Percentiles rank a stretch among this genome's conserved stretches.
These are phyloP conservation scores for Hyperopisus bebe DNA, from an alignment of 2,113 vertebrate genomes.

Conservation along the genomic window DNA sequence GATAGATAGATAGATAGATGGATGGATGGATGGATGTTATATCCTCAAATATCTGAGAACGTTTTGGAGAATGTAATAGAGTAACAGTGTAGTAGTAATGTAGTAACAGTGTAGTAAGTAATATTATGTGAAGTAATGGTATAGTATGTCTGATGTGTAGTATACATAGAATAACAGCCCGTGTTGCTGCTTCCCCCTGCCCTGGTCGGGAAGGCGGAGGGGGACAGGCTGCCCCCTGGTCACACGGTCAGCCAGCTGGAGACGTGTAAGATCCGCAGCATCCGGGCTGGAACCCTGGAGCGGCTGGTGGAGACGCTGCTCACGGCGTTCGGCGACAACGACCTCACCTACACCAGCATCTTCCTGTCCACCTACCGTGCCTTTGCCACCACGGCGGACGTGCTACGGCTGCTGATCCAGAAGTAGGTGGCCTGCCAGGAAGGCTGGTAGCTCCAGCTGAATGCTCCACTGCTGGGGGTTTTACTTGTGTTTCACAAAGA, in stretches of 20 bases:
- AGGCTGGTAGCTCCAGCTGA: not conserved
- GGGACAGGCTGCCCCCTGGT: constrained; percentile 80
- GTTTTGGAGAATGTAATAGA: not conserved
- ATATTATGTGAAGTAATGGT: not conserved
- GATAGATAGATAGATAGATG: not conserved
- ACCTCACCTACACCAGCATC: constrained; percentile 90
- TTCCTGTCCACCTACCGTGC: constrained; percentile 88
- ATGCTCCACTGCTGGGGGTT: not conserved
- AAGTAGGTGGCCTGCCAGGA: constrained; percentile 40
- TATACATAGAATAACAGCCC: not conserved
- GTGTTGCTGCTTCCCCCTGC: not conserved
- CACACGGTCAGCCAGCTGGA: constrained; percentile 88
- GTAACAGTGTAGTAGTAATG: not conserved
- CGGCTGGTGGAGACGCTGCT: constrained; percentile 89
- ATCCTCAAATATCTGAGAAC: not conserved
- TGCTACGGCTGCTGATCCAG: constrained; percentile 78
- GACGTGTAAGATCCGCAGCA: constrained; percentile 88
- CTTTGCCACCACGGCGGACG: constrained; percentile 74
- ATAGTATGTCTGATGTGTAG: not conserved
- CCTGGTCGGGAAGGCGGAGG: constrained; percentile 54
- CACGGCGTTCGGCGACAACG: constrained; percentile 85
- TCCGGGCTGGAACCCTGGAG: constrained; percentile 85
- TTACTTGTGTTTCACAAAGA: not conserved
- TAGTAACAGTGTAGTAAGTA: not conserved
- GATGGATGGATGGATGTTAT: not conserved